Evolutionary conservation across 2,113 vertebrate species (phyloP).

Genomic region (Mandrillus leucophaeus): DNA sequence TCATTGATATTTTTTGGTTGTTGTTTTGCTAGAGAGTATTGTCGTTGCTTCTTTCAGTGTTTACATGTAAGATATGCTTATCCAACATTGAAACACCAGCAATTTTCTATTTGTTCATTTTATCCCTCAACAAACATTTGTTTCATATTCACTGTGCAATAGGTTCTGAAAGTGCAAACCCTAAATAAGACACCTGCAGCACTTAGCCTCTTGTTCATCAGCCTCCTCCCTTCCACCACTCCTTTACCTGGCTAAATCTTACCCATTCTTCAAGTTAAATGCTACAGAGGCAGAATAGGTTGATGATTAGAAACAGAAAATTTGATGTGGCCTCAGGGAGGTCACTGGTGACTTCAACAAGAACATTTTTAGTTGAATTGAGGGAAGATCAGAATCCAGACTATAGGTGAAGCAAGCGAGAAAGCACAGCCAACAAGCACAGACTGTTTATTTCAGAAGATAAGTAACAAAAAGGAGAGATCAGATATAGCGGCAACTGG

Average conservation of each 20-base stretch:
- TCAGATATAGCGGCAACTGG: neutral
- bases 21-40: neutral
- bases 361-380: neutral
- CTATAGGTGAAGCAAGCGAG: neutral
- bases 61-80: slow-evolving; percentile 28
- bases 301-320: neutral
- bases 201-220: neutral
- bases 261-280: neutral
- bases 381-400: neutral
- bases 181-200: neutral
- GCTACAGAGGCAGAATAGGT: neutral
- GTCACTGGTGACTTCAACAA: neutral
- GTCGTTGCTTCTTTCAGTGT: neutral
- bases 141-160: neutral
- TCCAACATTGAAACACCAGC: slow-evolving; percentile 15
- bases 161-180: neutral
- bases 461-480: neutral
- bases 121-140: slow-evolving; percentile 28
- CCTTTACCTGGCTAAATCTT: neutral
- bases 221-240: neutral
- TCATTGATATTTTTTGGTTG: slow-evolving; percentile 14
- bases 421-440: neutral
- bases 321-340: neutral
- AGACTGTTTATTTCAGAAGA: neutral
- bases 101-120: slow-evolving; percentile 36